Conservation (phyloP, 1,140 invertebrate species). For the Choristoneura fumiferana region DNA sequence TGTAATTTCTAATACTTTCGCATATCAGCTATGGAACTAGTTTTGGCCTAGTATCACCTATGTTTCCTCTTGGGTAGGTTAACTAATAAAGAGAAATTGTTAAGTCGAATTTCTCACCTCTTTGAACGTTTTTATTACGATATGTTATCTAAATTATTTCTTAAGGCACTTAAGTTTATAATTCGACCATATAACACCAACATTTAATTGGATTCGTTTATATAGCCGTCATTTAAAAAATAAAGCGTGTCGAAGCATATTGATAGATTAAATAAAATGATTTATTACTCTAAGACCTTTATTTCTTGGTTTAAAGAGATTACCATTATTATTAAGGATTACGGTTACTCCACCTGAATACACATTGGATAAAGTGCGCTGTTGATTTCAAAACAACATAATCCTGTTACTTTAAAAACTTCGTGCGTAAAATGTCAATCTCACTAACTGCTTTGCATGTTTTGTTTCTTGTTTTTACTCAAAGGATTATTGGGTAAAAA, state of each 20-base stretch:
- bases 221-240: background rate
- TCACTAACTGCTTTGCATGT: background rate
- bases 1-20: slow-evolving; percentile 5
- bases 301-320: slow-evolving; percentile 12
- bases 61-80: background rate
- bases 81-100: background rate
- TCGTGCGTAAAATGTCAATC: background rate
- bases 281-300: slow-evolving; percentile 10
- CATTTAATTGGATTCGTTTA: too few relatives aligned
- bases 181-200: too few relatives aligned
- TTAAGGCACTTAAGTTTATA: too few relatives aligned
- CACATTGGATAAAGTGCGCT: background rate
- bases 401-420: slow-evolving; percentile 2
- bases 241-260: background rate
- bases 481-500: too few relatives aligned
- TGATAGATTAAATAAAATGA: slow-evolving; percentile 5
- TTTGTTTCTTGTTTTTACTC: too few relatives aligned
- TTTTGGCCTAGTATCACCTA: background rate
- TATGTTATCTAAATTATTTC: too few relatives aligned
- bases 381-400: background rate
- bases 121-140: too few relatives aligned
- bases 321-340: slow-evolving; percentile 14
- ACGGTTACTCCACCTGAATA: background rate
- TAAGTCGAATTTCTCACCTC: too few relatives aligned
- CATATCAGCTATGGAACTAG: slow-evolving; percentile 5